phyloP scores from a whole-genome alignment of 2,113 vertebrate species.

The Rhombomys opimus region DNA sequence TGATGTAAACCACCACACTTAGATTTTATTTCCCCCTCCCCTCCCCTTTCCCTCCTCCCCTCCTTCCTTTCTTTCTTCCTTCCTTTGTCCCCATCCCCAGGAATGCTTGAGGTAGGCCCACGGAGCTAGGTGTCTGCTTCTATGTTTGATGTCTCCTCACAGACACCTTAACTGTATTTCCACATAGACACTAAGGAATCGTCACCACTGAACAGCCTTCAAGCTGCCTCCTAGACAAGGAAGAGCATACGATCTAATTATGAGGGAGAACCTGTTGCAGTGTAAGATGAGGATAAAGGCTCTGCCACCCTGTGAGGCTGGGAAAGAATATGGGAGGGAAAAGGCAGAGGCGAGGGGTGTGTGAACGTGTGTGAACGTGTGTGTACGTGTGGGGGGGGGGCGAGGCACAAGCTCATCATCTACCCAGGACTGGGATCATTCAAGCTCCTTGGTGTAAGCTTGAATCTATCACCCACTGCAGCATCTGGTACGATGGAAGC shows the following conservation, averaged over 20 bases:
- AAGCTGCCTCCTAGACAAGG: not conserved
- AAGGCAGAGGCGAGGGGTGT: not conserved
- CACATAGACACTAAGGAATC: not conserved
- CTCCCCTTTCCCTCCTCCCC: too few species aligned
- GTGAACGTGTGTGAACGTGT: too few species aligned
- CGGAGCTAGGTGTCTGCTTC: not conserved
- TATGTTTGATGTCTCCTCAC: not conserved
- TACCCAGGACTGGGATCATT: rapidly evolving
- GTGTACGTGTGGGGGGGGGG: too few species aligned
- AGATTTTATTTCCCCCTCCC: too few species aligned
- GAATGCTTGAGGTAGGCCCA: not conserved
- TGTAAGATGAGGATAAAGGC: rapidly evolving
- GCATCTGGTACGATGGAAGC: not conserved
- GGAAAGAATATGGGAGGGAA: not conserved
- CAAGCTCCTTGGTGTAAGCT: rapidly evolving
- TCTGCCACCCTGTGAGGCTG: rapidly evolving
- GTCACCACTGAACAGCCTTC: rapidly evolving
- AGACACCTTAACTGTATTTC: not conserved
- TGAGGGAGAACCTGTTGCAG: rapidly evolving
- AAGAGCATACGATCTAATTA: rapidly evolving
- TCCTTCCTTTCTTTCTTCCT: not conserved
- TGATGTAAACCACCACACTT: too few species aligned
- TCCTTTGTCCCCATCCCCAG: rapidly evolving
- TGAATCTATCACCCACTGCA: rapidly evolving
- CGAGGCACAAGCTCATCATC: not conserved